Conservation (phyloP, 1,140 invertebrate genomes). For the Daktulosphaira vitifoliae region DNA sequence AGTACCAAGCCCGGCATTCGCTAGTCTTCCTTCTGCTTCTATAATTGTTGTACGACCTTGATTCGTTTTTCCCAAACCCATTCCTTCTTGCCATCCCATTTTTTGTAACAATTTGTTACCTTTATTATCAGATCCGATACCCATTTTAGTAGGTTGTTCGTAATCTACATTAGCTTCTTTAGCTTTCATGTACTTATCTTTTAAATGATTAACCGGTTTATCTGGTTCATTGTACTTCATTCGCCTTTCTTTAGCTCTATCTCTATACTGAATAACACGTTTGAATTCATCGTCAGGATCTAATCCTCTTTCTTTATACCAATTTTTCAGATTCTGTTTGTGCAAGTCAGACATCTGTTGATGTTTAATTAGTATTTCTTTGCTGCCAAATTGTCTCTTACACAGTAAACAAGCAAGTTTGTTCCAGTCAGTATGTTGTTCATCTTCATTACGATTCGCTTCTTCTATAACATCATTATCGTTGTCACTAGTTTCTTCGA, state of each 20-base stretch:
- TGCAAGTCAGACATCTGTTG: conserved; percentile 89
- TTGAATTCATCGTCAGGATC: conserved; percentile 50
- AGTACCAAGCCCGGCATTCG: conserved; percentile 64
- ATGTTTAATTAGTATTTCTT: conserved; percentile 83
- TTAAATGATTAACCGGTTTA: conserved; percentile 63
- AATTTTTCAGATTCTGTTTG: conserved; percentile 79
- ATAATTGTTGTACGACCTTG: conserved; percentile 91
- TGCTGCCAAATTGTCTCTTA: conserved; percentile 85
- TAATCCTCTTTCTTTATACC: conserved; percentile 50
- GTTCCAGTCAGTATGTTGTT: conserved; percentile 64
- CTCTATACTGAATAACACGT: conserved; percentile 64
- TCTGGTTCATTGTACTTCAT: conserved; percentile 86
- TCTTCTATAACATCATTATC: conserved; percentile 62
- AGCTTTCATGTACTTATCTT: conserved; percentile 57
- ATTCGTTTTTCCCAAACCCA: conserved; percentile 84
- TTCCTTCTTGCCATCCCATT: conserved; percentile 97
- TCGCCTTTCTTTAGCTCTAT: conserved; percentile 90
- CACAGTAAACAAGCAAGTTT: conserved; percentile 92
- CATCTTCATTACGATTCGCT: conserved; percentile 56
- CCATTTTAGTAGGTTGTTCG: conserved; percentile 58
- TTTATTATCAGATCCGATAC: conserved; percentile 79
- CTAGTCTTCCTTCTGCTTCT: conserved; percentile 59
- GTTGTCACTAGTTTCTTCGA: conserved; percentile 9
- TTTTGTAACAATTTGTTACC: conserved; percentile 91
- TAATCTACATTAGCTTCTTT: conserved; percentile 49